Percentiles rank a stretch among this genome's conserved stretches.
Evolutionary conservation across 2,888 invertebrate genomes (phyloP).

Genomic region (Drosophila atroscutellata): DNA sequence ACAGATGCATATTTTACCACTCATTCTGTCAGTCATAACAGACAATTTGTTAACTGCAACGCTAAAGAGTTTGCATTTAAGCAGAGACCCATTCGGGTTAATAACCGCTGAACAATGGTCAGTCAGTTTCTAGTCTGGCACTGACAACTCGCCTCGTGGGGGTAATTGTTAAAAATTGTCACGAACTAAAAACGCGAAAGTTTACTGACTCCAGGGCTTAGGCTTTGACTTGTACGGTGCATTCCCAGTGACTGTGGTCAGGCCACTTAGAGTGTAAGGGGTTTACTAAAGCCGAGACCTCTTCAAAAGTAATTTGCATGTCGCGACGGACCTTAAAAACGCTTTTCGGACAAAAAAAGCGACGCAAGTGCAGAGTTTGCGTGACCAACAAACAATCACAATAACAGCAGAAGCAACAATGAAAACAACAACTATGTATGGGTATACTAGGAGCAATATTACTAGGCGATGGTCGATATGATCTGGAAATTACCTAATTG

Average conservation of each 20-base stretch:
- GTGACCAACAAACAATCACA: conserved; percentile 54
- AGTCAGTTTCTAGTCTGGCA: conserved; percentile 21
- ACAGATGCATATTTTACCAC: not conserved
- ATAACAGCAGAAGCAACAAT: conserved; percentile 44
- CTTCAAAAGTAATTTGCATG: conserved; percentile 62
- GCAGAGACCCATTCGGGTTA: conserved; percentile 44
- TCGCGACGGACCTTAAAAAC: conserved; percentile 33
- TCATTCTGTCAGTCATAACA: conserved; percentile 36
- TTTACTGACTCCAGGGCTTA: conserved; percentile 61
- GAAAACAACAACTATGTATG: not conserved
- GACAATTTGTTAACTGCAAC: conserved; percentile 38
- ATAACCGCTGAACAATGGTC: conserved; percentile 71
- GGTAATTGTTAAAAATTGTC: conserved; percentile 76
- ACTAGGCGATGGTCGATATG: conserved; percentile 32
- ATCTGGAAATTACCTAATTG: conserved; percentile 62
- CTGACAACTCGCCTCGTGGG: conserved; percentile 43
- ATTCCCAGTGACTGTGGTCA: conserved; percentile 17
- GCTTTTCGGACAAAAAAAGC: conserved; percentile 37
- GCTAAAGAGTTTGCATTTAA: conserved; percentile 11
- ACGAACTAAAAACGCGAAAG: conserved; percentile 72
- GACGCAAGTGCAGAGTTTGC: conserved; percentile 58
- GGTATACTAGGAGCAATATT: conserved; percentile 25
- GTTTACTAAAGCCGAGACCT: conserved; percentile 25
- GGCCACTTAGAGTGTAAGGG: conserved; percentile 1
- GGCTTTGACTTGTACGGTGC: conserved; percentile 23